Conservation (phyloP, 2,113 vertebrate species). For the Tyto alba region DNA sequence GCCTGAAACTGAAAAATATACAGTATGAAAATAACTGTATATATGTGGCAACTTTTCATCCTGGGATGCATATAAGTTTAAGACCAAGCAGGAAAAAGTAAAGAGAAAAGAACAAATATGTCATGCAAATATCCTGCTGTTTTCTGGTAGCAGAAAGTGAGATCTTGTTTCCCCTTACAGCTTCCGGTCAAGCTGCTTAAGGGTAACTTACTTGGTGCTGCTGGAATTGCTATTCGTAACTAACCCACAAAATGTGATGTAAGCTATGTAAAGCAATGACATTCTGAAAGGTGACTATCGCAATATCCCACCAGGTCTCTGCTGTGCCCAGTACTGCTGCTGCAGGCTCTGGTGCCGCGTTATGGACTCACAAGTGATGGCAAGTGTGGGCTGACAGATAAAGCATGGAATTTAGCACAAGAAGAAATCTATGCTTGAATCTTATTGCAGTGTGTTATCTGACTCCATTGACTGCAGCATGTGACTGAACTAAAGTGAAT, state of each 20-base stretch:
- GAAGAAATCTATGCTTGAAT: constrained; percentile 1
- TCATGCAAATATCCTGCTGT: neutral
- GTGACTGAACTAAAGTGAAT: constrained; percentile 63
- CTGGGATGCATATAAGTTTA: neutral
- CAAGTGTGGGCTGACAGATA: neutral
- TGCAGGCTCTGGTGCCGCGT: neutral
- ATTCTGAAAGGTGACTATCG: neutral
- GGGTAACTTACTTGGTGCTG: neutral
- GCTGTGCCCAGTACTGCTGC: neutral
- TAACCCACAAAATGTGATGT: neutral
- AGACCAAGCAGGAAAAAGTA: neutral
- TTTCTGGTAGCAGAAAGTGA: neutral
- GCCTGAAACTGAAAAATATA: neutral
- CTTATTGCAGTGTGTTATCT: constrained; percentile 27
- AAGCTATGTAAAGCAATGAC: neutral
- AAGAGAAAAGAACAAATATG: neutral
- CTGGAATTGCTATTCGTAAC: neutral
- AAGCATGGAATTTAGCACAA: neutral
- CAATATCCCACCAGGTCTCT: neutral
- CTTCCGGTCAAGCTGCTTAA: neutral
- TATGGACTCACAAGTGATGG: neutral
- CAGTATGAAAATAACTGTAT: neutral
- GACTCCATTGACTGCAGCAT: constrained; percentile 25
- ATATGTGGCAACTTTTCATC: neutral
- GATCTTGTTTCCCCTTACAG: neutral